These are phyloP conservation scores for Eulemur mongoz DNA, from an alignment of 2,797 vertebrate species.

Conservation along the genomic window DNA sequence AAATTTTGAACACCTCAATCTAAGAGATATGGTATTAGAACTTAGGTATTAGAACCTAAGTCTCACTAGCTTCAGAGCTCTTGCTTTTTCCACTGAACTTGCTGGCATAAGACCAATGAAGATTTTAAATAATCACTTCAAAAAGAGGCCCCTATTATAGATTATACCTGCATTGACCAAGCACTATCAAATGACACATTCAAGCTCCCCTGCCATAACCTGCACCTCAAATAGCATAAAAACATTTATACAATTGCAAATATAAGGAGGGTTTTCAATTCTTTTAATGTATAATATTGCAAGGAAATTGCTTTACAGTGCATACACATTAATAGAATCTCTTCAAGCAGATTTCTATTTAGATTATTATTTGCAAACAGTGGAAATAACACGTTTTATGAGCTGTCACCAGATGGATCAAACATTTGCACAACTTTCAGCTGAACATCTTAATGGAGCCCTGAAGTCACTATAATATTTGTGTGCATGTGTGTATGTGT, in stretches of 20 bases:
- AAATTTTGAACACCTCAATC: not conserved
- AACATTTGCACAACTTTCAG: constrained; percentile 39
- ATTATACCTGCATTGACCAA: not conserved
- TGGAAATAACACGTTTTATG: not conserved
- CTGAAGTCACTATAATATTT: not conserved
- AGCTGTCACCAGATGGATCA: constrained; percentile 38
- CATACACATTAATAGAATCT: not conserved
- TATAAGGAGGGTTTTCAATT: not conserved
- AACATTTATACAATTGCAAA: not conserved
- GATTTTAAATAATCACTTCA: not conserved
- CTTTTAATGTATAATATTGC: not conserved
- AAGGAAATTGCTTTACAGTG: not conserved
- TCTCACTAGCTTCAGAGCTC: not conserved
- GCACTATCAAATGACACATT: not conserved
- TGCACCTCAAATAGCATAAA: not conserved
- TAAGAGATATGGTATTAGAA: not conserved
- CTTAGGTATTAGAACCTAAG: not conserved
- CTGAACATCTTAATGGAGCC: not conserved
- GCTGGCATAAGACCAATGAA: not conserved
- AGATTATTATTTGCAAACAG: constrained; percentile 55
- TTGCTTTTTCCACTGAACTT: not conserved
- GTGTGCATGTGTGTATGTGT: not conserved
- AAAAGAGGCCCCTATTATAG: not conserved
- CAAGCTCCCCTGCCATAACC: not conserved
- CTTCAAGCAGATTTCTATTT: constrained; percentile 37